Conservation (phyloP, 2,113 vertebrate species). For the Pseudopodoces humilis region DNA sequence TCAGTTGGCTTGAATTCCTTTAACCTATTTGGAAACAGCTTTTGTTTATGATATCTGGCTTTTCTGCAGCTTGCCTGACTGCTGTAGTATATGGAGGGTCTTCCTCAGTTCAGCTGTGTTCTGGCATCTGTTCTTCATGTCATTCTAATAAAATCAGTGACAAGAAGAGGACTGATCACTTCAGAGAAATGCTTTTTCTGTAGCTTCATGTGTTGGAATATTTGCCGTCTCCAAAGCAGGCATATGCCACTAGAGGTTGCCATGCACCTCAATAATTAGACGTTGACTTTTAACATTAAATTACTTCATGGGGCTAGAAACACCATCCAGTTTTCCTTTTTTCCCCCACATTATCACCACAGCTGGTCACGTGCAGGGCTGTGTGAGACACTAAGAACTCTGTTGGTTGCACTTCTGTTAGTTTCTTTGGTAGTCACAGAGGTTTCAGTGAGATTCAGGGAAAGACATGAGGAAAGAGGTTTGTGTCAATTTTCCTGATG, state of each 20-base stretch:
- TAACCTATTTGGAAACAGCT: background rate
- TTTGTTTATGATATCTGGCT: background rate
- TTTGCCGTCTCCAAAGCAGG: background rate
- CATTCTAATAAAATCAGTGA: background rate
- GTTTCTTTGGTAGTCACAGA: background rate
- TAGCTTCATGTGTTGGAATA: background rate
- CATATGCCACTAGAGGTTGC: conserved; percentile 47
- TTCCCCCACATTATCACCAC: accelerated
- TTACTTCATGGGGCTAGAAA: background rate
- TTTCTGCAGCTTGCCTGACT: background rate
- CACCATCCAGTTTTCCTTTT: background rate
- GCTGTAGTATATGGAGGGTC: background rate
- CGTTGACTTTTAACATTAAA: background rate
- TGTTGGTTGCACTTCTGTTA: background rate
- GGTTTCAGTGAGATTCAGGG: background rate
- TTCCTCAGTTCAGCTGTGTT: background rate
- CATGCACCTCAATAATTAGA: conserved; percentile 14
- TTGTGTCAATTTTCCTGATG: background rate
- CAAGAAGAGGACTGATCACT: background rate
- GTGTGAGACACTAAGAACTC: background rate
- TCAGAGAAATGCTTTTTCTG: background rate
- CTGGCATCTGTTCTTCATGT: background rate
- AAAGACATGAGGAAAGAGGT: background rate
- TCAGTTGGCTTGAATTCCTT: background rate
- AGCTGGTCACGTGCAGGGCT: background rate